Evolutionary conservation across 1,140 invertebrate species (phyloP), one percentile per base, ranked within the genome.

Genomic region (Bombus confusus): DNA sequence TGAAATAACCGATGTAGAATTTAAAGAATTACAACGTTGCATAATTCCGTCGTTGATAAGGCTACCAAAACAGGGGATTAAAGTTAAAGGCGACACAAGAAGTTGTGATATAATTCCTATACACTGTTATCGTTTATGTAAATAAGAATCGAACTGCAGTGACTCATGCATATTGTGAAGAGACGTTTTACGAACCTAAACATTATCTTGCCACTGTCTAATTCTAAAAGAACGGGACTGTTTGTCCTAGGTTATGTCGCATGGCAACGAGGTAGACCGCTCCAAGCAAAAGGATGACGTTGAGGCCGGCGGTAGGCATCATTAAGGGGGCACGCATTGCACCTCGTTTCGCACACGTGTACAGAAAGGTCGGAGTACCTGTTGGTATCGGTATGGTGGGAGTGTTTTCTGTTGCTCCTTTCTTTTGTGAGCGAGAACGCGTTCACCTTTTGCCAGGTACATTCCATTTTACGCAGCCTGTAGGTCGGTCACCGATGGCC

Each of bases 371-470:
- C 64, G 3, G 57, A 22, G 83, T 59, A 37, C 31, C 76, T 85
- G 66, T n/a, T 73, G 71, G 71, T 86, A 83, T 71, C 79, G 52
- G 73, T 68, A 73, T 8, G 66, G 62, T 59, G 71, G 72, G 76
- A 86, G 82, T 28, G 78, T 25, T 77, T 83, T 59, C 80, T 86
- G 41, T 80, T 86, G 64, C 34, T 90, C 59, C 68, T 86, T 84
- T 86, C 75, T 87, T 88, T 68, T n/a, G 68, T 79, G 64, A 88
- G 31, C 66, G 86, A 90, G 87, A 92, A 91, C 88, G 89, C 91
- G 91, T 91, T 92, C 90, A 86, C 91, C 89, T 91, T 92, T 91
- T 87, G 89, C 89, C 75, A 79, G 37, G 2, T 80, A 77, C 80
- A 92, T 91, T 91, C 90, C 80, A 85, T 91, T 76, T 72, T 81